A percentile compares a stretch with the other conserved stretches of the same genome.
Evolutionary conservation across 2,888 invertebrate species (phyloP).

Genomic region (Drosophila meridiana): DNA sequence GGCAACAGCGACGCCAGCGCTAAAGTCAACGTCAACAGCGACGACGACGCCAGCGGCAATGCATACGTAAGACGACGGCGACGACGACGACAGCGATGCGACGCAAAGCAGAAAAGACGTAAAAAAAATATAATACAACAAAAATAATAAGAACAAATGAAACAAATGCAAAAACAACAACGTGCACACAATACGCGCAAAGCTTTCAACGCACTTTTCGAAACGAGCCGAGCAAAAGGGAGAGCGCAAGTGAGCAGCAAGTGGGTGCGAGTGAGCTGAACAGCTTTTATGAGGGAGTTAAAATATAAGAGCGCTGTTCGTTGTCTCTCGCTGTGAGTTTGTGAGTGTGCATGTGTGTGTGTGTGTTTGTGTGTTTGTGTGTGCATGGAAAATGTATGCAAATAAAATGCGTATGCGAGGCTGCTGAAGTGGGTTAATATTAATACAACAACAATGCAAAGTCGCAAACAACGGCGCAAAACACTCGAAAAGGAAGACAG

Average conservation of each 20-base stretch:
- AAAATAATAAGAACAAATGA: slow-evolving; percentile 69
- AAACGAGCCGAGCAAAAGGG: slow-evolving; percentile 22
- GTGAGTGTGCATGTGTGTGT: background rate
- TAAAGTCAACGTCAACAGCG: slow-evolving; percentile 15
- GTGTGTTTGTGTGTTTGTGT: slow-evolving; percentile 26
- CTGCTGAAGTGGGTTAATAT: slow-evolving; percentile 79
- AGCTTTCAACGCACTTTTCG: slow-evolving; percentile 71
- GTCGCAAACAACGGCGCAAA: slow-evolving; percentile 41
- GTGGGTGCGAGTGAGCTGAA: slow-evolving; percentile 24
- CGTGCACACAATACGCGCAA: slow-evolving; percentile 52
- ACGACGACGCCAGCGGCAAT: slow-evolving; percentile 39
- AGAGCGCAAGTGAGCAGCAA: slow-evolving; percentile 13
- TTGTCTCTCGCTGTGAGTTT: background rate
- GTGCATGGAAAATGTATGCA: slow-evolving; percentile 67
- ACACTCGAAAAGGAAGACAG: slow-evolving; percentile 65
- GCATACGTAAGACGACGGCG: slow-evolving; percentile 63
- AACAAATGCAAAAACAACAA: slow-evolving; percentile 50
- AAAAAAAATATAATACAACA: slow-evolving; percentile 42
- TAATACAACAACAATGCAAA: slow-evolving; percentile 61
- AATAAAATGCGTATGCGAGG: slow-evolving; percentile 77
- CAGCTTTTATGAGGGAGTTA: slow-evolving; percentile 30
- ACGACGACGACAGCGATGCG: slow-evolving; percentile 36
- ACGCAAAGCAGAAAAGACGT: slow-evolving; percentile 32
- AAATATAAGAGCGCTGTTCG: slow-evolving; percentile 15
- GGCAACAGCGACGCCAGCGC: slow-evolving; percentile 35